A percentile compares a stretch with the other conserved stretches of the same genome.
phyloP scores from a whole-genome alignment of 2,797 vertebrate species.

The Serranus cabrilla region DNA sequence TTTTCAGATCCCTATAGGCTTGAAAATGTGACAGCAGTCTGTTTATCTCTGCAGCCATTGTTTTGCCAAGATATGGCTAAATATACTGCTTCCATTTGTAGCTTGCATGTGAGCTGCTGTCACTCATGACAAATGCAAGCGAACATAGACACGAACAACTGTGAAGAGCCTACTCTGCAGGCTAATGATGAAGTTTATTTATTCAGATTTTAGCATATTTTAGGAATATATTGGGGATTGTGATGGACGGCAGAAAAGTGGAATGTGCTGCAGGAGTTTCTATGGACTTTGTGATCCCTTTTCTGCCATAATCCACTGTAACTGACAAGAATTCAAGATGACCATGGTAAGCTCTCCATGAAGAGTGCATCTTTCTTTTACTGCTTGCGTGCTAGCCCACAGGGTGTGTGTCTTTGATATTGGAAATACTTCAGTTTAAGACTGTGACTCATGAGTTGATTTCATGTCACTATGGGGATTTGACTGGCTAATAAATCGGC shows the following conservation, averaged over 20 bases:
- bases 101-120: neutral
- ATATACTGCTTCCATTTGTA: neutral
- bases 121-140: neutral
- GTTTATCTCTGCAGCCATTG: neutral
- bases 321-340: constrained; percentile 8
- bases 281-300: neutral
- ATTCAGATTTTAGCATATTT: neutral
- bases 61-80: neutral
- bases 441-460: constrained; percentile 63
- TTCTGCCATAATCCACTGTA: neutral
- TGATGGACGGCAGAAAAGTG: neutral
- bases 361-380: neutral
- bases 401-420: constrained; percentile 33
- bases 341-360: neutral
- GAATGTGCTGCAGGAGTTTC: constrained; percentile 3
- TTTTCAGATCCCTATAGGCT: neutral
- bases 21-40: neutral
- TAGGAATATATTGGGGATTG: neutral
- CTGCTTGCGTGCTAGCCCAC: neutral
- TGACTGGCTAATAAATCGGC: constrained; percentile 72
- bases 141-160: neutral
- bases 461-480: constrained; percentile 59
- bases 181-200: neutral
- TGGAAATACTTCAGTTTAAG: constrained; percentile 44
- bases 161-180: neutral